phyloP scores from a whole-genome alignment of 2,888 invertebrate genomes.

The Cheilosia vernalis region DNA sequence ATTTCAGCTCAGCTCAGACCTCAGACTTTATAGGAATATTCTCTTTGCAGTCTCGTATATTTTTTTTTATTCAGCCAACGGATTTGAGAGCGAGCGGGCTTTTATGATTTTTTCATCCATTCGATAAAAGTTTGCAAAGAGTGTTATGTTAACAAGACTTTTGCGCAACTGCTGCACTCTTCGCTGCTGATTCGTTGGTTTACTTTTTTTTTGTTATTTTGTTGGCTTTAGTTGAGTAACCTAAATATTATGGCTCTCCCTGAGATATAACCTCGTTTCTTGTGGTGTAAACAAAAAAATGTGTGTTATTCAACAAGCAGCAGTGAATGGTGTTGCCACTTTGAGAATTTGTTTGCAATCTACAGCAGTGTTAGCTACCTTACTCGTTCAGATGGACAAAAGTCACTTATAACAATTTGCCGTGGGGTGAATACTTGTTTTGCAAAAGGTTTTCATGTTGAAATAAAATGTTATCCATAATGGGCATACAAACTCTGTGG shows the following conservation, averaged over 20 bases:
- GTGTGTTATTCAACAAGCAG: slow-evolving; percentile 72
- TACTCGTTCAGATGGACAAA: too few relatives aligned
- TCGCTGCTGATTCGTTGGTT: slow-evolving; percentile 12
- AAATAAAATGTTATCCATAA: too few relatives aligned
- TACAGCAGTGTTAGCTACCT: neutral
- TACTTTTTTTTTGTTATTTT: slow-evolving; percentile 13
- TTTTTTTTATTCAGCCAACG: slow-evolving; percentile 11
- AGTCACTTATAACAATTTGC: neutral
- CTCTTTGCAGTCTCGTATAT: neutral
- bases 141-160: slow-evolving; percentile 32
- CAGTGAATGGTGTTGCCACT: slow-evolving; percentile 67
- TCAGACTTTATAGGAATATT: neutral
- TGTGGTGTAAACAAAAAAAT: slow-evolving; percentile 71
- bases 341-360: neutral
- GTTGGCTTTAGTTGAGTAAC: slow-evolving; percentile 68
- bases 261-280: slow-evolving; percentile 74
- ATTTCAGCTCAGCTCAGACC: too few relatives aligned
- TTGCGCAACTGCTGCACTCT: slow-evolving; percentile 62
- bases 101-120: neutral
- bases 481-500: too few relatives aligned
- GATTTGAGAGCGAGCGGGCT: neutral
- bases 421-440: neutral
- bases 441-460: too few relatives aligned
- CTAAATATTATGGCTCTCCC: slow-evolving; percentile 73
- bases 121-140: slow-evolving; percentile 5